Base-by-base conservation (phyloP, 2,113 vertebrate genomes). In the Neomonachus schauinslandi region DNA sequence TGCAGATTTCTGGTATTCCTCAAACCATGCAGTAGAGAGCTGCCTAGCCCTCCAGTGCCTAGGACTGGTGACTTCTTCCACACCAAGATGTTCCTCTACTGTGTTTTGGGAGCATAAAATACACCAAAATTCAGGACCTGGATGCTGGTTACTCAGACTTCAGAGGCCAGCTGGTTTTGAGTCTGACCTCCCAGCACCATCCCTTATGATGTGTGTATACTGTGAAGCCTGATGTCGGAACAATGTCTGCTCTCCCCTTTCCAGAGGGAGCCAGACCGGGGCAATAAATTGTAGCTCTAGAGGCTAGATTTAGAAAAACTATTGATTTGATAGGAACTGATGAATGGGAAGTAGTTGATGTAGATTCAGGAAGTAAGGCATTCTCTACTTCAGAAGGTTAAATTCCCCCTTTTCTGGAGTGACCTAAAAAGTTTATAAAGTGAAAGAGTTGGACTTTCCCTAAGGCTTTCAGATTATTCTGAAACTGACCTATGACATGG, bases 401-500 rank as follows among this genome's bases (percentile, higher is more conserved):
- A 97, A 21, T 91, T 93, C 57, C 49, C 39, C 49, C 24, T 19
- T 83, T 81, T 94, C 76, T 72, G 51, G 49, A 92, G 42, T 87
- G 61, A 89, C 88, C 39, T 63, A 80, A 89, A 92, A 93, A 94
- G 77, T 77, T 84, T 67, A 88, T 91, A 11, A 96, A 95, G 51
- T 84, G 21, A 91, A 86, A 77, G 36, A 92, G 39, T 55, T 96
- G 89, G 91, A 28, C 91, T 98, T 96, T 94, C 79, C 94, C 94
- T 86, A 79, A 92, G 57, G 14, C 69, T 89, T 97, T 94, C 67
- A 93, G 24, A 36, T 89, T 96, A n/a, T 63, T 82, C 82, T 92
- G 76, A 96, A 97, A 97, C 76, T 97, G 63, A 12, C 11, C 49
- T 87, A 19, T 72, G 59, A 94, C n/a, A 2, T 89, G 39, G 59